Base-by-base conservation (phyloP, 1,140 invertebrate genomes). In the Brachionus paranguensis region DNA sequence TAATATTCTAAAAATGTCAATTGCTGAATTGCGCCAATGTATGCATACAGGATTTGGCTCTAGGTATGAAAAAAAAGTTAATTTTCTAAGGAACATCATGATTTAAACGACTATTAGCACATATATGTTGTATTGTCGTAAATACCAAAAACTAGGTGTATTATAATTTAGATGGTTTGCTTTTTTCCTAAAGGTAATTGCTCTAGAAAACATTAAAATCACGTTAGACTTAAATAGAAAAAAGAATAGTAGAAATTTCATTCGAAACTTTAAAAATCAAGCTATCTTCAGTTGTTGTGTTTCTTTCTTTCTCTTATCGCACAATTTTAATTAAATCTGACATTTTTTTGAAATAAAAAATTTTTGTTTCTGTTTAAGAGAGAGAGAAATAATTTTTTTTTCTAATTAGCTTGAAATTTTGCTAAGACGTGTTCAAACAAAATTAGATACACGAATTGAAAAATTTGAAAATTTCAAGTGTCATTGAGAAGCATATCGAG, bases 91-190 rank as follows among this genome's bases (percentile, higher is more conserved):
- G 20, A 60, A 20, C 8, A 20, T 10, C 17, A 27, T 60, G 20
- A 0, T 27, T 10, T 60, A 60, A 68, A 68, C 33, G 27, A 68
- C 33, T 68, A 68, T 68, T 68, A 68, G 17, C 65, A 68, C 65
- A 68, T 68, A 33, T 68, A n/a, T 68, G 65, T 68, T 68, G 10
- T 7, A 68, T 68, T 68, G 12, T 37, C n/a, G 65, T 41, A 68
- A 68, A 68, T 68, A 68, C 65, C 65, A 68, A 68, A 68, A 33
- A 68, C 33, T 68, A 68, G 65, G 65, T 68, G 65, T 68, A 33
- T 68, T 68, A 68, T 17, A n/a, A 68, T 41, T 68, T 68, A 33
- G 33, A 68, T 68, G 27, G 65, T 37, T 68, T 68, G 33, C n/a
- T 33, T 60, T 60, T 60, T 60, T 60, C 20, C 20, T 17, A 55